Conservation (phyloP, 2,888 invertebrate genomes). For the Tiphia femorata region DNA sequence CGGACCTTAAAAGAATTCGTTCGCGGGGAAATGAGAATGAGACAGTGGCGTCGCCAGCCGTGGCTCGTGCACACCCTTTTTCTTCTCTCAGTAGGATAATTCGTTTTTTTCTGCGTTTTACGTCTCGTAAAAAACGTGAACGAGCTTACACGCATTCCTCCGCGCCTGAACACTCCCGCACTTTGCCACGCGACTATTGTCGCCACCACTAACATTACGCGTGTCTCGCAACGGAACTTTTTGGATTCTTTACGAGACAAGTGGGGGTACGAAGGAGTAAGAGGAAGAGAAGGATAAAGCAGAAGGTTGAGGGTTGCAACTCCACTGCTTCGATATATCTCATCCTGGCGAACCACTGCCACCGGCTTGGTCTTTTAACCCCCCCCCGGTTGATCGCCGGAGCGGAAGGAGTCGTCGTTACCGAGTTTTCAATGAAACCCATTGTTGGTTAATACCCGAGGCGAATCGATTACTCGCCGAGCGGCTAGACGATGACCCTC, state of each 20-base stretch:
- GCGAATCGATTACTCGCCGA: slow-evolving; percentile 37
- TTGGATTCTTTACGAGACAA: too few species aligned
- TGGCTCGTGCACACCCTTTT: too few species aligned
- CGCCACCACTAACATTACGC: background rate
- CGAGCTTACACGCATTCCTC: slow-evolving; percentile 5
- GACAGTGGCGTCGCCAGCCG: too few species aligned
- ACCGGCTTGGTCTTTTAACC: slow-evolving; percentile 18
- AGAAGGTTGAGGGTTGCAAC: background rate
- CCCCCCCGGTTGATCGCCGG: slow-evolving; percentile 27
- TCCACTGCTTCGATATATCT: slow-evolving; percentile 22
- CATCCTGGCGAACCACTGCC: too few species aligned
- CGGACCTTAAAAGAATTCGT: too few species aligned
- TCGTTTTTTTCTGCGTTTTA: too few species aligned
- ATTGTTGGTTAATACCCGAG: slow-evolving; percentile 38
- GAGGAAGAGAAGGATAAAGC: background rate
- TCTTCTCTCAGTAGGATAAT: too few species aligned
- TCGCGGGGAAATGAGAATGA: too few species aligned
- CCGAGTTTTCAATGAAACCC: slow-evolving; percentile 40
- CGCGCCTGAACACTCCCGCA: too few species aligned
- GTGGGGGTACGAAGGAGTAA: background rate
- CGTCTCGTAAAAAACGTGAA: background rate
- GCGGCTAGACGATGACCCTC: background rate
- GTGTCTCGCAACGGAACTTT: background rate
- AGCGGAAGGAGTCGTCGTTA: slow-evolving; percentile 40
- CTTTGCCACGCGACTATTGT: too few species aligned